These are phyloP conservation scores for Thinocorus orbignyianus DNA, from an alignment of 2,113 vertebrate genomes.

Conservation along the genomic window DNA sequence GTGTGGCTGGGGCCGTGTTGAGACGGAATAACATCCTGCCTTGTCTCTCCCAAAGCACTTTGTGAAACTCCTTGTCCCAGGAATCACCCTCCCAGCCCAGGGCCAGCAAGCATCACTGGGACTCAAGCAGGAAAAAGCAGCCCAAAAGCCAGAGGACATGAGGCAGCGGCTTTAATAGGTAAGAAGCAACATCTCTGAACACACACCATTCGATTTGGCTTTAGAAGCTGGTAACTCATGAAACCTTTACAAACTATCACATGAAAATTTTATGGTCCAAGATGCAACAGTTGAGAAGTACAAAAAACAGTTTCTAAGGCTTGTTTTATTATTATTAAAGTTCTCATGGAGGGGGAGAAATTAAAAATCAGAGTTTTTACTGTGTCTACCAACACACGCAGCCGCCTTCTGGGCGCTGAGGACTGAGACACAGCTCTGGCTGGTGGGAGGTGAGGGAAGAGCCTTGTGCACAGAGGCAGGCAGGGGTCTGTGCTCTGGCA, in stretches of 20 bases:
- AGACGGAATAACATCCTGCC: rapidly evolving
- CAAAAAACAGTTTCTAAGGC: neutral
- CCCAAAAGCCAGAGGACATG: rapidly evolving
- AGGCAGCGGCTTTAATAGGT: neutral
- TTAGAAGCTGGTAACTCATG: rapidly evolving
- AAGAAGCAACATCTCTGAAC: neutral
- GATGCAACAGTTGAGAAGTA: neutral
- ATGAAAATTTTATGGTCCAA: neutral
- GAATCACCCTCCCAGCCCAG: neutral
- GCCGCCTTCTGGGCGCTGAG: neutral
- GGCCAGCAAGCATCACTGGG: neutral
- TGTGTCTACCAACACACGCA: neutral
- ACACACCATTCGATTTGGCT: neutral
- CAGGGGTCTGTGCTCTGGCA: neutral
- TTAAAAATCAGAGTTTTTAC: neutral
- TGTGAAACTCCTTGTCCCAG: neutral
- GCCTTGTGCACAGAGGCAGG: rapidly evolving
- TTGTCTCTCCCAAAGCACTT: neutral
- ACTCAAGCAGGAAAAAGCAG: neutral
- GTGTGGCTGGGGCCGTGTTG: neutral
- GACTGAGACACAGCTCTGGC: neutral
- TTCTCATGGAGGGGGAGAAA: no score
- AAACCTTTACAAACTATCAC: neutral
- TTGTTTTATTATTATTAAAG: neutral
- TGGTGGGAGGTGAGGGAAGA: rapidly evolving